Evolutionary conservation across 2,113 vertebrate species (phyloP).

Genomic region (Erinaceus europaeus): DNA sequence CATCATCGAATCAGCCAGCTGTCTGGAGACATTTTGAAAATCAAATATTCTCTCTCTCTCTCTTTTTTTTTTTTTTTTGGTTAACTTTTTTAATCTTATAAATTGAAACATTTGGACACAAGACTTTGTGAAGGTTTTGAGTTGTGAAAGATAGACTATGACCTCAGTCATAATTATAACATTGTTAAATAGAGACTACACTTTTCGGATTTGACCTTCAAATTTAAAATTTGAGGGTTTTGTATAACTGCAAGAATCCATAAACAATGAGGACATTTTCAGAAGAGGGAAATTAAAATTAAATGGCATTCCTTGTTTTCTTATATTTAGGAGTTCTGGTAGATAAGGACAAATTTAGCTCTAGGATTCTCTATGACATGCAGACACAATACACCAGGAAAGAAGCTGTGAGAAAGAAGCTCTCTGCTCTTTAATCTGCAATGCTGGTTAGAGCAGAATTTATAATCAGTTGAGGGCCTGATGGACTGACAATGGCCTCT

Average conservation of each 20-base stretch:
- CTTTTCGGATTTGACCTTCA: conserved; percentile 61
- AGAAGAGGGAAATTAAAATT: conserved; percentile 40
- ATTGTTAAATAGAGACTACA: conserved; percentile 42
- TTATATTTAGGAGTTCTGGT: conserved; percentile 6
- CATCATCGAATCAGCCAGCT: conserved; percentile 32
- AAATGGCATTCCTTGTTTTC: conserved; percentile 2
- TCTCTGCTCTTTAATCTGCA: conserved; percentile 36
- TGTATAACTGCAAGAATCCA: conserved; percentile 44
- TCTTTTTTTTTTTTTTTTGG: no score
- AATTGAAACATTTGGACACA: conserved; percentile 35
- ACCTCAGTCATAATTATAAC: conserved; percentile 61
- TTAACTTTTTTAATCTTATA: conserved; percentile 46
- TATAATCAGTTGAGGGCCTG: conserved; percentile 60
- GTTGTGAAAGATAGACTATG: conserved; percentile 56
- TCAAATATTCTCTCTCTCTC: conserved; percentile 21
- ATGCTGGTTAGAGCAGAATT: conserved; percentile 59
- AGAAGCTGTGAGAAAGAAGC: background rate
- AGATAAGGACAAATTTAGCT: background rate
- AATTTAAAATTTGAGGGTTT: conserved; percentile 65
- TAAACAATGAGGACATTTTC: conserved; percentile 53
- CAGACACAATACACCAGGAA: background rate
- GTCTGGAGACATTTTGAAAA: conserved; percentile 32
- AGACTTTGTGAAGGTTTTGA: conserved; percentile 39
- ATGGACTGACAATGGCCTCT: conserved; percentile 60
- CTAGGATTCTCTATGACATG: background rate